These are phyloP conservation scores for Aradophagus sp. DNA, from an alignment of 1,140 invertebrate genomes.

Conservation along the genomic window DNA sequence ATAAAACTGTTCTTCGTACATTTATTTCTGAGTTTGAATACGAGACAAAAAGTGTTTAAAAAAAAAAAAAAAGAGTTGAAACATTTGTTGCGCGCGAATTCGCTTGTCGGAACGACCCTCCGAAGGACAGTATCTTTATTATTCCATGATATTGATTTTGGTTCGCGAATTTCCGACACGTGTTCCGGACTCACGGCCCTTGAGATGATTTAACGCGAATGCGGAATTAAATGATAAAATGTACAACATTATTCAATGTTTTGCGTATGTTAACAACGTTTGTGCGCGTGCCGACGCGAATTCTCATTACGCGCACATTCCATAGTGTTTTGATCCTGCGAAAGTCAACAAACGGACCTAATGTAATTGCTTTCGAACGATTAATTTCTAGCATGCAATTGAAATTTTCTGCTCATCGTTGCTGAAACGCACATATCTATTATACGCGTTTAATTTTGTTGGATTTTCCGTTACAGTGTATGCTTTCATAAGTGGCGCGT, in stretches of 20 bases:
- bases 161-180: constrained; percentile 7
- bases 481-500: constrained; percentile 33
- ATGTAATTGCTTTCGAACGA: constrained; percentile 72
- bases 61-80: too few relatives aligned
- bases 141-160: constrained; percentile 1
- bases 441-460: constrained; percentile 41
- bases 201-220: constrained; percentile 35
- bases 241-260: constrained; percentile 47
- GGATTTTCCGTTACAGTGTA: constrained; percentile 35
- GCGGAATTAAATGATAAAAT: constrained; percentile 43
- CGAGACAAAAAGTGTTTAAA: too few relatives aligned
- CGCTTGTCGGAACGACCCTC: too few relatives aligned
- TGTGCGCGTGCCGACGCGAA: constrained; percentile 45
- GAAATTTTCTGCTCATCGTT: constrained; percentile 64
- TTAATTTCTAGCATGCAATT: constrained; percentile 72
- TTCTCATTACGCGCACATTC: constrained; percentile 61
- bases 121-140: constrained; percentile 1
- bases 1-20: too few relatives aligned
- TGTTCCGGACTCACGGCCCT: constrained; percentile 15
- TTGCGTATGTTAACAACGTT: constrained; percentile 46
- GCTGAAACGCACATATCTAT: constrained; percentile 46
- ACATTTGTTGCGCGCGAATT: too few relatives aligned
- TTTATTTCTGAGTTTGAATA: too few relatives aligned
- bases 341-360: constrained; percentile 69
- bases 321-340: constrained; percentile 67